These are phyloP conservation scores for Lemur catta DNA, from an alignment of 2,797 vertebrate genomes.

Conservation along the genomic window DNA sequence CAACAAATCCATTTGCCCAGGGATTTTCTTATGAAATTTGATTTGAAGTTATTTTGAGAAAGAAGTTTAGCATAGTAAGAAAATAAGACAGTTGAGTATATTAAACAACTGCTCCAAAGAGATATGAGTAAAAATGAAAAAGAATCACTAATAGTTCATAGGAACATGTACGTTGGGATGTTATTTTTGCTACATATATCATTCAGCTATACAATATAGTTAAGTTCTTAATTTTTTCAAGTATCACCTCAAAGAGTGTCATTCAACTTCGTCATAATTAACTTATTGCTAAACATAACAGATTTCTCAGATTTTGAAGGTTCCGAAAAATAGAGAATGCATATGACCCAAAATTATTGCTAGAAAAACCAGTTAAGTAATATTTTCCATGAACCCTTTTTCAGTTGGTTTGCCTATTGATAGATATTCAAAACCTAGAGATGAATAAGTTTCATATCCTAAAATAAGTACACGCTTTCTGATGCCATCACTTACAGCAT, in stretches of 20 bases:
- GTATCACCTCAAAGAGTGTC: neutral
- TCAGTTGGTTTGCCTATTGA: neutral
- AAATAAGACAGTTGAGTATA: neutral
- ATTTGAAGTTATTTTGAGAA: constrained; percentile 6
- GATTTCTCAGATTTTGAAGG: neutral
- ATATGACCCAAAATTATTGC: neutral
- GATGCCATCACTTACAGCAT: neutral
- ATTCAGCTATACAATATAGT: neutral
- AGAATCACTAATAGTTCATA: neutral
- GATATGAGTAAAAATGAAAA: constrained; percentile 10
- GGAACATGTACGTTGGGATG: neutral
- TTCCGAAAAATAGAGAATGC: neutral
- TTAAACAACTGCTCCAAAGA: neutral
- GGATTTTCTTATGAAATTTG: neutral
- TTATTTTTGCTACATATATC: neutral
- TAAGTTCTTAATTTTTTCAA: constrained; percentile 4
- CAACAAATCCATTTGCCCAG: neutral
- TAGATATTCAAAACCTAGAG: neutral
- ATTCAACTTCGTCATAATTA: neutral
- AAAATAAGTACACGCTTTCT: neutral
- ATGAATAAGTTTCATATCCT: neutral
- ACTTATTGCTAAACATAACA: neutral
- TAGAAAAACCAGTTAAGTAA: neutral
- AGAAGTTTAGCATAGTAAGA: neutral
- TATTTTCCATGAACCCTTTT: neutral